phyloP scores from a whole-genome alignment of 1,140 invertebrate genomes.

The Limonius californicus region DNA sequence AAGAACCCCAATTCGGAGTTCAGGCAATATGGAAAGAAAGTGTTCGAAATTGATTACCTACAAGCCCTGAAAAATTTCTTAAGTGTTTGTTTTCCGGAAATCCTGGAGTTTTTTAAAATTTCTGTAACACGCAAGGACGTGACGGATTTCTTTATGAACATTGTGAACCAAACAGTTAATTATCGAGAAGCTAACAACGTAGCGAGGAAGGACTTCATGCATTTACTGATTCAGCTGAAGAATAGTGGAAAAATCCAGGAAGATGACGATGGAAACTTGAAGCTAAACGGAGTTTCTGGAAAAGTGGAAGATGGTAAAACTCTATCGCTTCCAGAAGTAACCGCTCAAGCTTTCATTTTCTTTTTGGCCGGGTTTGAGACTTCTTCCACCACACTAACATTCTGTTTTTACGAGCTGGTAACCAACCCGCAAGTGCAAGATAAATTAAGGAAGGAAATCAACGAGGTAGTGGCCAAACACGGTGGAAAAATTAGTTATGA shows the following conservation, averaged over 20 bases:
- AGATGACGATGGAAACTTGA: background rate
- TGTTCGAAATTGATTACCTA: constrained; percentile 23
- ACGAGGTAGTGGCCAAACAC: constrained; percentile 45
- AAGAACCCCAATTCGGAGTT: constrained; percentile 36
- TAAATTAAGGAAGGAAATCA: constrained; percentile 48
- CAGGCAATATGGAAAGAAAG: constrained; percentile 34
- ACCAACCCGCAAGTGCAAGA: constrained; percentile 48
- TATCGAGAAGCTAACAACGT: constrained; percentile 44
- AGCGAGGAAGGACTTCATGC: constrained; percentile 46
- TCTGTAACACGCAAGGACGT: constrained; percentile 35
- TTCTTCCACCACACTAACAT: constrained; percentile 47
- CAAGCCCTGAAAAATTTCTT: constrained; percentile 26
- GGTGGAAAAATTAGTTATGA: constrained; percentile 53
- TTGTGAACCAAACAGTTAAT: constrained; percentile 44
- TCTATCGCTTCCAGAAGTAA: constrained; percentile 41
- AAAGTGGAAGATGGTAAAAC: background rate
- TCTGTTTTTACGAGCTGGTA: constrained; percentile 49
- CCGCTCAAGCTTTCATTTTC: constrained; percentile 55
- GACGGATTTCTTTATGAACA: constrained; percentile 43
- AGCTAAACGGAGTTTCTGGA: background rate
- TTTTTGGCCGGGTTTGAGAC: constrained; percentile 60
- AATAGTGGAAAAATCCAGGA: constrained; percentile 19
- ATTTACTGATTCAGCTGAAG: constrained; percentile 44
- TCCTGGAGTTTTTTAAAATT: constrained; percentile 26
- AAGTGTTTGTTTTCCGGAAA: constrained; percentile 23